phyloP scores from a whole-genome alignment of 2,797 vertebrate species.

The Falco peregrinus region DNA sequence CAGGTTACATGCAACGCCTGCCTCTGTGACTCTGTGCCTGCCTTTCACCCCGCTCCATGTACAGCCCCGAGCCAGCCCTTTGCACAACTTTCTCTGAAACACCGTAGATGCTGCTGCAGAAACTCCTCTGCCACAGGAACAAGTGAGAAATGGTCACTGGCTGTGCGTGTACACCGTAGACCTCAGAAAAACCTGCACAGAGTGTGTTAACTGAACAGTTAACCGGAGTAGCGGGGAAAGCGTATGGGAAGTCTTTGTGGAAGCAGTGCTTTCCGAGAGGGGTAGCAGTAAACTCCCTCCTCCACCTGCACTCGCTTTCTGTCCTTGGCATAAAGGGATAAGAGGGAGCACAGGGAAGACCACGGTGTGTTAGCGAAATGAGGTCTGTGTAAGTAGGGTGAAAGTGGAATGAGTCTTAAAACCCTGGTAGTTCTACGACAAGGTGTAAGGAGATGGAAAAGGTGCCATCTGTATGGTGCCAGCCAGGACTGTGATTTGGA shows the following conservation, averaged over 20 bases:
- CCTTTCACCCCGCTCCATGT: background rate
- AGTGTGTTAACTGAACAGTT: background rate
- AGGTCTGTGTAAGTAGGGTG: background rate
- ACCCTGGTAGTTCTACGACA: background rate
- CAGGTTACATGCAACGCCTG: background rate
- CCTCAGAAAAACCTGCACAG: background rate
- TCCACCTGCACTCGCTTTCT: background rate
- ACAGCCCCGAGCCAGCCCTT: background rate
- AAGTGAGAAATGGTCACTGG: background rate
- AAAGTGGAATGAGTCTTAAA: background rate
- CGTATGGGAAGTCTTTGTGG: background rate
- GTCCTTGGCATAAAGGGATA: background rate
- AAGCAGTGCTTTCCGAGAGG: background rate
- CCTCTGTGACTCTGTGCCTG: background rate
- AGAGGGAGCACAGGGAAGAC: background rate
- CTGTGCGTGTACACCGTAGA: rapidly evolving
- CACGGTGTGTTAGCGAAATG: background rate
- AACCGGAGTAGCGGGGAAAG: background rate
- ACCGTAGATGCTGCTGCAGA: background rate
- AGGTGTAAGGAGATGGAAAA: background rate
- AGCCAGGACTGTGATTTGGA: background rate
- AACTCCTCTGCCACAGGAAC: background rate
- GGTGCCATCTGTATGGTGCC: background rate
- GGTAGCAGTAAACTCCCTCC: background rate
- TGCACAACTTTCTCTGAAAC: background rate